Percentiles rank a stretch among this genome's conserved stretches.
Conservation (phyloP, 2,113 vertebrate genomes). For the Lophochroa leadbeateri region DNA sequence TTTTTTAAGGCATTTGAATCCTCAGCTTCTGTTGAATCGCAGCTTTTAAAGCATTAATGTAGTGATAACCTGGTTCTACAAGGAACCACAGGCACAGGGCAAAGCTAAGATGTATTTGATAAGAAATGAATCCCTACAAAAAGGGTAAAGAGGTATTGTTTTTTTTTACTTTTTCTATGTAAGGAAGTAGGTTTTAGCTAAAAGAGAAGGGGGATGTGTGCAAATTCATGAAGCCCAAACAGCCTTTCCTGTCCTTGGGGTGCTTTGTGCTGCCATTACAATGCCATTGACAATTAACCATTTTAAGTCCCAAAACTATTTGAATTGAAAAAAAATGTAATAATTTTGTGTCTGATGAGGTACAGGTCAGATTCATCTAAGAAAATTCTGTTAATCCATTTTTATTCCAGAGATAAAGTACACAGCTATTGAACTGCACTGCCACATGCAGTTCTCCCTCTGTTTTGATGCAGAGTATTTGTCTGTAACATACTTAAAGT, state of each 20-base stretch:
- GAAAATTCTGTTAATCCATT: neutral
- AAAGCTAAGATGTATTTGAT: neutral
- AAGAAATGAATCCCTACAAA: neutral
- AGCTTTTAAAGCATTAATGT: neutral
- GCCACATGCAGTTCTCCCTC: neutral
- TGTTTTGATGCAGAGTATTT: neutral
- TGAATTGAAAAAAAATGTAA: neutral
- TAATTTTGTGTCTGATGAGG: neutral
- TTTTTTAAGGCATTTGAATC: neutral
- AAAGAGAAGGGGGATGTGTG: neutral
- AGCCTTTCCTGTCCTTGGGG: neutral
- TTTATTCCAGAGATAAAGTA: neutral
- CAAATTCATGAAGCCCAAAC: neutral
- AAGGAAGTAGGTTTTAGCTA: neutral
- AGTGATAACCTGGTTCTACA: neutral
- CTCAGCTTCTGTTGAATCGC: neutral
- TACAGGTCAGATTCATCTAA: neutral
- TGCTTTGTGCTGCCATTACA: neutral
- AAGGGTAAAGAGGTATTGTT: neutral
- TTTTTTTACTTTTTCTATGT: neutral
- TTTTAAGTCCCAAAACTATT: neutral
- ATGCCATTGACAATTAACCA: neutral
- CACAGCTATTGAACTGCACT: neutral
- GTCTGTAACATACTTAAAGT: accelerated
- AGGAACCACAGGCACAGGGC: neutral